phyloP scores from a whole-genome alignment of 1,140 invertebrate species.

The Caenorhabditis latens region DNA sequence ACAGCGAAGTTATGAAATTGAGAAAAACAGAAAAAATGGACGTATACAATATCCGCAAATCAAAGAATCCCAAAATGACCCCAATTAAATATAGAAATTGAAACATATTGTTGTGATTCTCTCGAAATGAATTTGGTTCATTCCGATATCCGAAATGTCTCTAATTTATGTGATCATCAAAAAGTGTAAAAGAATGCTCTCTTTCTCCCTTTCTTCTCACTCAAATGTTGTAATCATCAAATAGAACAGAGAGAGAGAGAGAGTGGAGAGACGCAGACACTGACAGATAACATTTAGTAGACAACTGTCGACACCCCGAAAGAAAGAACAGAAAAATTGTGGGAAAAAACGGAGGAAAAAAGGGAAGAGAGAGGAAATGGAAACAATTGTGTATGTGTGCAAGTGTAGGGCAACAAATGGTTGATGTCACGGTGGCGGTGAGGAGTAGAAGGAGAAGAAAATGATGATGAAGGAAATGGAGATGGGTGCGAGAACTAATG shows the following conservation, averaged over 20 bases:
- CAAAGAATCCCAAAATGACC: too few relatives aligned
- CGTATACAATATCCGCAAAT: too few relatives aligned
- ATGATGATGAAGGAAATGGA: not conserved
- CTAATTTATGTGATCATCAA: constrained; percentile 55
- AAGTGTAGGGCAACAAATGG: constrained; percentile 27
- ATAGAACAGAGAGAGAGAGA: not conserved
- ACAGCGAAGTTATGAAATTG: too few relatives aligned
- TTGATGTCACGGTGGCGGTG: not conserved
- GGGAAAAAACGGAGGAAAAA: not conserved
- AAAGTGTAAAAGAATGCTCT: constrained; percentile 14
- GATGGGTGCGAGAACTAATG: not conserved
- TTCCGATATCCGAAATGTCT: constrained; percentile 5
- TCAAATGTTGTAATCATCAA: constrained; percentile 48
- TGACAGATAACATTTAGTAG: not conserved
- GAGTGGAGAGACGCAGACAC: not conserved
- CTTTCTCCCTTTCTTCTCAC: not conserved
- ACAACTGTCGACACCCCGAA: not conserved
- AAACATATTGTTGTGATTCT: too few relatives aligned
- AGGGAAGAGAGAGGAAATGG: not conserved
- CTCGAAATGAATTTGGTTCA: too few relatives aligned
- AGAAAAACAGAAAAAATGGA: too few relatives aligned
- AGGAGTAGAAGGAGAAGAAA: not conserved
- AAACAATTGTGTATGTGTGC: not conserved
- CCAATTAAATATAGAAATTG: too few relatives aligned
- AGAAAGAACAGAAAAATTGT: not conserved